These are phyloP conservation scores for Osedax frankpressi DNA, from an alignment of 2,888 invertebrate genomes.

Conservation along the genomic window DNA sequence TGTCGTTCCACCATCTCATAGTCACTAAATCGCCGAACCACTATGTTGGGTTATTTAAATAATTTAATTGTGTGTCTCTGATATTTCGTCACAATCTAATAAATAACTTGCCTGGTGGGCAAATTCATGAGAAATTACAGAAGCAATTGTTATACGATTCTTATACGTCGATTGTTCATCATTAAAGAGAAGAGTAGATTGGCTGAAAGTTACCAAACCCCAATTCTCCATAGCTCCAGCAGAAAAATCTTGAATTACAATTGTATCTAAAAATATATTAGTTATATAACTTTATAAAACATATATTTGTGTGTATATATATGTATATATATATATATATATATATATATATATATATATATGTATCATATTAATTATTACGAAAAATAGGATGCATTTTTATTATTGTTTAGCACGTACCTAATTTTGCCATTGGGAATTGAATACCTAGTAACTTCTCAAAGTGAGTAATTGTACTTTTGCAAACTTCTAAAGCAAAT, in stretches of 20 bases:
- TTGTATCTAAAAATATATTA: slow-evolving; percentile 30
- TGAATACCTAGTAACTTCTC: slow-evolving; percentile 69
- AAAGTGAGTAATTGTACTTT: slow-evolving; percentile 59
- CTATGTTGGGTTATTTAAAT: slow-evolving; percentile 6
- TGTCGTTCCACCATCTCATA: slow-evolving; percentile 25
- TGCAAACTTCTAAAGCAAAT: slow-evolving; percentile 53
- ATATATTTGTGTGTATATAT: not conserved
- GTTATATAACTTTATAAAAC: not conserved
- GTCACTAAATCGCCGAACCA: slow-evolving; percentile 26
- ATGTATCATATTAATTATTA: too few species aligned
- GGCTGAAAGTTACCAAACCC: slow-evolving; percentile 62
- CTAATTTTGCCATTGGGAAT: slow-evolving; percentile 82
- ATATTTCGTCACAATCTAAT: not conserved
- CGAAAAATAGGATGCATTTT: too few species aligned
- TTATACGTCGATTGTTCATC: slow-evolving; percentile 48
- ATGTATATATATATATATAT: not conserved
- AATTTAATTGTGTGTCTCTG: not conserved
- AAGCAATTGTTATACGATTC: slow-evolving; percentile 37
- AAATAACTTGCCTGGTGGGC: slow-evolving; percentile 49
- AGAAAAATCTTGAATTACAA: slow-evolving; percentile 77
- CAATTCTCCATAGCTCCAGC: slow-evolving; percentile 77
- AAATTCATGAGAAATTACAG: slow-evolving; percentile 64
- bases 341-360: not conserved
- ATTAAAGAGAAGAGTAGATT: slow-evolving; percentile 60
- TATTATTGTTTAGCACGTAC: too few species aligned